Conservation (phyloP, 2,888 invertebrate species). For the Plagodis pulveraria region DNA sequence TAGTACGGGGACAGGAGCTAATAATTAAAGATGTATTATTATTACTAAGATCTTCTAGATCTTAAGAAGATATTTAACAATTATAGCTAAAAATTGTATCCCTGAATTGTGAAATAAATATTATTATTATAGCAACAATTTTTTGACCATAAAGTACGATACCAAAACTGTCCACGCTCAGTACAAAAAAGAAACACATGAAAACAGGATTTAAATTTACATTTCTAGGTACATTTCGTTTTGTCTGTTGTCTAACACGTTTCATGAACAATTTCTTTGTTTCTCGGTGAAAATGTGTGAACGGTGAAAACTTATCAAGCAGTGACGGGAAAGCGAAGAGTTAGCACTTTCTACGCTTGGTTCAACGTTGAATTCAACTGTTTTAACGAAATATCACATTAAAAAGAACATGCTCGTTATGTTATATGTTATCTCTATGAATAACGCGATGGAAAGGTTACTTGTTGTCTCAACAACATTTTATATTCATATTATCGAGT, state of each 20-base stretch:
- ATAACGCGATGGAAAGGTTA: conserved; percentile 20
- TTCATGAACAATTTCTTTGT: conserved; percentile 41
- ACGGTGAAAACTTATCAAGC: conserved; percentile 41
- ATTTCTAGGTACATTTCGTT: conserved; percentile 15
- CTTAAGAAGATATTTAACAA: no score
- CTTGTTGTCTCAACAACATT: conserved; percentile 11
- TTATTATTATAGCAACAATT: no score
- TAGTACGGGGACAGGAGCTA: no score
- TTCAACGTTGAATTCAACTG: conserved; percentile 32
- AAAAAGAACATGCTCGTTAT: conserved; percentile 2
- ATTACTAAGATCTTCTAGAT: no score
- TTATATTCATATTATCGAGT: conserved; percentile 14
- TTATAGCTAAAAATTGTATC: no score
- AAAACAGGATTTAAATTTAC: conserved; percentile 5
- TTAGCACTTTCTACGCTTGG: conserved; percentile 45
- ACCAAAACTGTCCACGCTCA: no score
- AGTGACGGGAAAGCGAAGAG: conserved; percentile 50
- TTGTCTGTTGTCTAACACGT: background rate
- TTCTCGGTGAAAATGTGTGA: conserved; percentile 53
- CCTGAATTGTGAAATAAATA: no score
- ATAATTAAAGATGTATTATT: no score
- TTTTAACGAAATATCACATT: conserved; percentile 32
- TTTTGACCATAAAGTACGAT: no score
- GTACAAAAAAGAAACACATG: no score
- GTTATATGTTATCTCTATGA: background rate